Evolutionary conservation across 2,888 invertebrate species (phyloP).

Genomic region (Eristalis intricaria): DNA sequence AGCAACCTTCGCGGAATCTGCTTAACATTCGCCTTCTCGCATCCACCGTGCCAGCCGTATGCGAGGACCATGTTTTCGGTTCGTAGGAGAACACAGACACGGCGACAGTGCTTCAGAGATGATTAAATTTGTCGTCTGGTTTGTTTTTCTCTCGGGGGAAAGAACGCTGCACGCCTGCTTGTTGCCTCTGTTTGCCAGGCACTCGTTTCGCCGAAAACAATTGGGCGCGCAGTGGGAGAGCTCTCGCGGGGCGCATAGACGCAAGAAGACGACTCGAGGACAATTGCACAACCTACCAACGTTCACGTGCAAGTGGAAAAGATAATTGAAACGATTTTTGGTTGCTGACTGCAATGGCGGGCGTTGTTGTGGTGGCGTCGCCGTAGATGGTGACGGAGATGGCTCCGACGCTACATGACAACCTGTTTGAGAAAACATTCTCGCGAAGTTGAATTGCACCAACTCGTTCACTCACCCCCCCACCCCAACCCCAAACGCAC

Average conservation of each 20-base stretch:
- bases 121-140: conserved; percentile 64
- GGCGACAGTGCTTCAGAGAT: conserved; percentile 29
- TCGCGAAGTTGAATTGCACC: conserved; percentile 52
- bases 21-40: neutral
- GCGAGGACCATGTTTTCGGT: neutral
- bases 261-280: neutral
- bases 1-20: conserved; percentile 22
- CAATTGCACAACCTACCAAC: neutral
- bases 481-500: neutral
- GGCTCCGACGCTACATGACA: conserved; percentile 39
- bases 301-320: neutral
- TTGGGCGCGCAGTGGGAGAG: neutral
- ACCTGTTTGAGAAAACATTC: conserved; percentile 51
- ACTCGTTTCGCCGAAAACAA: neutral
- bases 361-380: neutral
- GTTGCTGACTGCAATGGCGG: neutral
- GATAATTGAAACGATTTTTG: conserved; percentile 1
- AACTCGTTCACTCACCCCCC: neutral
- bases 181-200: neutral
- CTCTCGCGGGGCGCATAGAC: no score
- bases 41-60: neutral
- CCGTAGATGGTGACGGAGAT: neutral
- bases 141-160: conserved; percentile 24
- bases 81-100: neutral
- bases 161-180: neutral